Conservation (phyloP, 2,797 vertebrate genomes). For the Sebastes cheni region DNA sequence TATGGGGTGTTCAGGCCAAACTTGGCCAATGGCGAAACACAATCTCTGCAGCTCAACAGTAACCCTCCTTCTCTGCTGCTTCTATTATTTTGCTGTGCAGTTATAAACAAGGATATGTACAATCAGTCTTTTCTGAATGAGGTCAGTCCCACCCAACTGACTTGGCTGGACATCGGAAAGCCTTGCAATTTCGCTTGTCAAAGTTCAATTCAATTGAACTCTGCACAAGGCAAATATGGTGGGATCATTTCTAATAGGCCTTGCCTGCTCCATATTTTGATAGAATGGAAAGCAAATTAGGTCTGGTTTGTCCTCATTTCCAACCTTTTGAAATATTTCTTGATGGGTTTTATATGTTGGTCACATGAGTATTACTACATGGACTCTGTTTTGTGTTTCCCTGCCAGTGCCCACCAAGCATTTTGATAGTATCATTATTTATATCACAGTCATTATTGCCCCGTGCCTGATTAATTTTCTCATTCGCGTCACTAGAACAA, state of each 20-base stretch:
- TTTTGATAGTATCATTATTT: constrained; percentile 63
- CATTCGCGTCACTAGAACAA: constrained; percentile 65
- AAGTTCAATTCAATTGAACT: background rate
- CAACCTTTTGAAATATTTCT: background rate
- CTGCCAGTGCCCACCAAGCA: constrained; percentile 46
- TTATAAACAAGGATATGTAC: background rate
- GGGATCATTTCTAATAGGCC: background rate
- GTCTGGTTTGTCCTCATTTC: background rate
- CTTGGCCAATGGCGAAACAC: background rate
- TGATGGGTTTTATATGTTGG: constrained; percentile 8
- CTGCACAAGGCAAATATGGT: background rate
- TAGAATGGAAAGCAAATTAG: no score
- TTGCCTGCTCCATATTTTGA: no score
- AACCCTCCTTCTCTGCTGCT: background rate
- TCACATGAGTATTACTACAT: background rate
- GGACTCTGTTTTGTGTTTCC: constrained; percentile 6
- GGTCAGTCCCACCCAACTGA: background rate
- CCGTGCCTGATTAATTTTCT: constrained; percentile 67
- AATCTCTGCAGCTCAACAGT: constrained; percentile 2
- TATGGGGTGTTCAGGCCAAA: background rate
- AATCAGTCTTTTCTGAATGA: constrained; percentile 6
- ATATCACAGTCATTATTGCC: constrained; percentile 59
- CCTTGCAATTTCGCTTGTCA: background rate
- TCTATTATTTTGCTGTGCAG: background rate
- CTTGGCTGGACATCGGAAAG: background rate